These are phyloP conservation scores for Gari tellinella DNA, from an alignment of 2,888 invertebrate genomes.

Conservation along the genomic window DNA sequence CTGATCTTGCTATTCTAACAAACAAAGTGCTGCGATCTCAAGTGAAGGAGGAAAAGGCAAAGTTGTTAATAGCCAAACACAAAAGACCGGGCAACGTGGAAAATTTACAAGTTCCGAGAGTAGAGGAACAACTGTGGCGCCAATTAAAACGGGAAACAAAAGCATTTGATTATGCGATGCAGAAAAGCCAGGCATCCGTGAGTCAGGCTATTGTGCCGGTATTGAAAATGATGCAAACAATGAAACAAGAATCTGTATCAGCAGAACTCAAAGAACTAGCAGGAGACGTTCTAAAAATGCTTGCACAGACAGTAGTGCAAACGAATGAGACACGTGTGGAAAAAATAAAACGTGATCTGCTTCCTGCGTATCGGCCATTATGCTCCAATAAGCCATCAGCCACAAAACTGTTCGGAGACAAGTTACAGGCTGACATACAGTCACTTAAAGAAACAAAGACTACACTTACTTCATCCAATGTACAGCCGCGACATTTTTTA, in stretches of 20 bases:
- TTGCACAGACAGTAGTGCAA: slow-evolving; percentile 10
- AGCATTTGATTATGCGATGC: no score
- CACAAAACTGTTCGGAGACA: slow-evolving; percentile 25
- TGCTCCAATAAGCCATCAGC: slow-evolving; percentile 20
- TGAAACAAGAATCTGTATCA: neutral
- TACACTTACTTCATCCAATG: slow-evolving; percentile 5
- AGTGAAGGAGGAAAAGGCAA: no score
- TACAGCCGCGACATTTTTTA: slow-evolving; percentile 12
- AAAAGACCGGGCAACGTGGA: no score
- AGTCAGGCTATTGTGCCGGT: neutral
- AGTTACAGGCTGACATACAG: slow-evolving; percentile 12
- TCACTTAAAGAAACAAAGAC: slow-evolving; percentile 1
- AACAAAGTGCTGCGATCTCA: no score
- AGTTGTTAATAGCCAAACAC: no score
- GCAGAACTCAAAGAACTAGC: slow-evolving; percentile 10
- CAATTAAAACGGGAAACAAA: no score
- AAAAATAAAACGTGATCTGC: slow-evolving; percentile 19
- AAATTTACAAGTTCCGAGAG: no score
- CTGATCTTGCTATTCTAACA: no score
- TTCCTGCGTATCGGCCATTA: slow-evolving; percentile 10
- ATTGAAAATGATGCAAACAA: neutral
- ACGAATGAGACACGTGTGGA: slow-evolving; percentile 14
- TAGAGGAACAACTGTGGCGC: no score
- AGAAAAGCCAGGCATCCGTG: no score
- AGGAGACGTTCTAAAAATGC: slow-evolving; percentile 24